Percentiles rank a stretch among this genome's conserved stretches.
These are phyloP conservation scores for Hycleus cichorii DNA, from an alignment of 1,140 invertebrate genomes.

Conservation along the genomic window DNA sequence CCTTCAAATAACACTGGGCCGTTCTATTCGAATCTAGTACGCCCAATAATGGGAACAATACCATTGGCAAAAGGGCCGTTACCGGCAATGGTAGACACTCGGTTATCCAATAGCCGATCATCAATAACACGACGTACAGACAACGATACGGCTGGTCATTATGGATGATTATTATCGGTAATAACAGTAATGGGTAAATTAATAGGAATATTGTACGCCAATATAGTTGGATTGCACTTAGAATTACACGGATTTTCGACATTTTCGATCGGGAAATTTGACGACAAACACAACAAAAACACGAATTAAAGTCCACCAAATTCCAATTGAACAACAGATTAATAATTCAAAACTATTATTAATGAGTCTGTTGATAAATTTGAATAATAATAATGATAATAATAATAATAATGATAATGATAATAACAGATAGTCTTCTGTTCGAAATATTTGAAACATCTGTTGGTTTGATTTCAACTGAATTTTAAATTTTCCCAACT, in stretches of 20 bases:
- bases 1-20: slow-evolving; percentile 69
- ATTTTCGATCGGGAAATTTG: too few species aligned
- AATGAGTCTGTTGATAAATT: too few species aligned
- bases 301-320: too few species aligned
- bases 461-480: too few species aligned
- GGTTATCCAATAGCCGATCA: slow-evolving; percentile 80
- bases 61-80: slow-evolving; percentile 77
- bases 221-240: slow-evolving; percentile 33
- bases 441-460: too few species aligned
- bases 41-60: slow-evolving; percentile 72
- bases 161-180: slow-evolving; percentile 34
- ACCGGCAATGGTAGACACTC: slow-evolving; percentile 74
- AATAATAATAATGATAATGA: too few species aligned
- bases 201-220: slow-evolving; percentile 37
- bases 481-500: too few species aligned
- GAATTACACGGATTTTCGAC: slow-evolving; percentile 6
- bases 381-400: too few species aligned
- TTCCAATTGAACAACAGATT: too few species aligned
- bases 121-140: slow-evolving; percentile 69
- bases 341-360: too few species aligned
- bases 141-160: slow-evolving; percentile 52
- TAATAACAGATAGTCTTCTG: too few species aligned
- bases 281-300: too few species aligned
- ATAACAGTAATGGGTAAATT: slow-evolving; percentile 34
- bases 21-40: slow-evolving; percentile 55